phyloP scores from a whole-genome alignment of 2,797 vertebrate genomes.

The Myotis planiceps region DNA sequence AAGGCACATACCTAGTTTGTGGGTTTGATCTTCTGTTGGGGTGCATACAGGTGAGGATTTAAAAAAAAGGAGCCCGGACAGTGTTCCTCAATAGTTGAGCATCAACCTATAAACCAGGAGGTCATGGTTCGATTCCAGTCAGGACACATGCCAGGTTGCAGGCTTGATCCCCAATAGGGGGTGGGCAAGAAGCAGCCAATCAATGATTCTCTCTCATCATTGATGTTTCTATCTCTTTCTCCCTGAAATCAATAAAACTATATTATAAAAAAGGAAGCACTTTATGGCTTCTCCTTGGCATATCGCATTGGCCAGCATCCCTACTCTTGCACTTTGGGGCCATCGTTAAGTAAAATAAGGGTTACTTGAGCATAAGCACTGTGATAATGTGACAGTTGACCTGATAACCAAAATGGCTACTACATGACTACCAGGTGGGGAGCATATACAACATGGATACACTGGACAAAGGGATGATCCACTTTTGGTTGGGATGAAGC shows the following conservation, averaged over 20 bases:
- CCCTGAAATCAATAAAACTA: no score
- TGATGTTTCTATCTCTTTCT: no score
- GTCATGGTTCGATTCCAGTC: no score
- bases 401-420: not conserved
- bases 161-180: no score
- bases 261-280: not conserved
- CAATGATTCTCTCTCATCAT: no score
- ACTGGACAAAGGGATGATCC: not conserved
- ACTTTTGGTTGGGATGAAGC: not conserved
- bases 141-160: no score
- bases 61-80: not conserved
- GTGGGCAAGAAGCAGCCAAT: no score
- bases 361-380: not conserved
- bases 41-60: not conserved
- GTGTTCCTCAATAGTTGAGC: no score
- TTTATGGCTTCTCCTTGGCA: not conserved
- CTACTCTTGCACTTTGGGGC: not conserved
- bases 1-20: not conserved
- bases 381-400: not conserved
- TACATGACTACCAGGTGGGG: not conserved
- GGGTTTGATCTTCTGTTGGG: not conserved
- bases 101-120: no score
- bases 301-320: not conserved
- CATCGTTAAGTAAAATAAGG: not conserved
- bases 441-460: not conserved